phyloP scores from a whole-genome alignment of 2,888 invertebrate genomes.

The Drosophila diplacantha region DNA sequence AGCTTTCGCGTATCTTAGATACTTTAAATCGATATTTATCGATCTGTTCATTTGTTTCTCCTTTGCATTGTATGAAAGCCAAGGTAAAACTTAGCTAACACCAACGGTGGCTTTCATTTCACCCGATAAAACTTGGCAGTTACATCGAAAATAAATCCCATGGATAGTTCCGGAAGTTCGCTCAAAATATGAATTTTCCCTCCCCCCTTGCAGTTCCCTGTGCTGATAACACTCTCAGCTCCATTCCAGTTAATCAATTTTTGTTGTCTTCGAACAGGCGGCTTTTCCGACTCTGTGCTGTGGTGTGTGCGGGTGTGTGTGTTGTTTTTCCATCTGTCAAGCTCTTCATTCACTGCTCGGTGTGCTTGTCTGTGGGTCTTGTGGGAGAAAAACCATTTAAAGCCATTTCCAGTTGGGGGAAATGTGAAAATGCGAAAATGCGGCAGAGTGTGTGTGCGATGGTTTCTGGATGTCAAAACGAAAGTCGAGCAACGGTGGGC shows the following conservation, averaged over 20 bases:
- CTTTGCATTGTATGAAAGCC: too few species aligned
- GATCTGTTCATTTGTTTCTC: too few species aligned
- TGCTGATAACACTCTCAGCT: neutral
- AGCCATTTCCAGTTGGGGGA: conserved; percentile 38
- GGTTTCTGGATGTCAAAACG: conserved; percentile 9
- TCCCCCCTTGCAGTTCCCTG: neutral
- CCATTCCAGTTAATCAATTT: neutral
- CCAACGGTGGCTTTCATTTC: neutral
- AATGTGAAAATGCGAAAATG: conserved; percentile 10
- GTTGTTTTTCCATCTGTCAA: conserved; percentile 41
- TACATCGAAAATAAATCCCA: neutral
- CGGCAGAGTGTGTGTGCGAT: conserved; percentile 4
- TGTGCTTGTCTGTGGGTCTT: conserved; percentile 35
- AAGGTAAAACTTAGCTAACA: too few species aligned
- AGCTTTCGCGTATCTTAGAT: too few species aligned
- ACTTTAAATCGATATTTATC: too few species aligned
- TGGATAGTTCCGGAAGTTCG: neutral
- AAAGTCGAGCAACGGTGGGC: conserved; percentile 25
- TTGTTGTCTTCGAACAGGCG: conserved; percentile 5
- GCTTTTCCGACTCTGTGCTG: conserved; percentile 19
- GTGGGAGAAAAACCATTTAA: conserved; percentile 50
- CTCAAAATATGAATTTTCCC: conserved; percentile 1
- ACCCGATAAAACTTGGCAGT: neutral
- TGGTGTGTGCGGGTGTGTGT: neutral
- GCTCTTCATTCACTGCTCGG: conserved; percentile 44